These are phyloP conservation scores for Rafetus swinhoei DNA, from an alignment of 2,113 vertebrate species.

Conservation along the genomic window DNA sequence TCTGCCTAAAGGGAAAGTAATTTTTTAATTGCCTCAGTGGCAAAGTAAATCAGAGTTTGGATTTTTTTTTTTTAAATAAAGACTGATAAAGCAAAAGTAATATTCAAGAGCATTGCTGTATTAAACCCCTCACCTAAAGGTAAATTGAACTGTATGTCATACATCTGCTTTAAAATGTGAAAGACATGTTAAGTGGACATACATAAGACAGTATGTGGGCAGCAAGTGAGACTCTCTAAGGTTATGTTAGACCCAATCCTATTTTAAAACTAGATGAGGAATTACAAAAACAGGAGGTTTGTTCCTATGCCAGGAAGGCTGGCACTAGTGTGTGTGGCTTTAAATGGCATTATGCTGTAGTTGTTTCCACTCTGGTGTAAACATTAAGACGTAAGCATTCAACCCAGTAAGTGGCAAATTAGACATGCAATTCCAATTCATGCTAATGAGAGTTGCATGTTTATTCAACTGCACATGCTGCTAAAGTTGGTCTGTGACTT, in stretches of 20 bases:
- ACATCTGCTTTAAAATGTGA: not conserved
- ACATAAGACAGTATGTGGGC: not conserved
- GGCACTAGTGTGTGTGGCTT: not conserved
- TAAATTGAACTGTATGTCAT: not conserved
- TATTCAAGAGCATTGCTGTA: not conserved
- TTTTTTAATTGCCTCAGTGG: not conserved
- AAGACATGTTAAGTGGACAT: not conserved
- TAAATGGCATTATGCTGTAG: not conserved
- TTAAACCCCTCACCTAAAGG: not conserved
- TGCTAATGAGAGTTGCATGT: not conserved
- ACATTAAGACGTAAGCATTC: not conserved
- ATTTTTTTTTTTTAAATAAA: not conserved
- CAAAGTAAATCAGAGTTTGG: not conserved
- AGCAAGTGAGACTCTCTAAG: not conserved
- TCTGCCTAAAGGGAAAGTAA: not conserved
- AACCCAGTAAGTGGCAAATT: not conserved
- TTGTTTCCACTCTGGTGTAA: constrained; percentile 2
- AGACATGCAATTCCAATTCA: constrained; percentile 13
- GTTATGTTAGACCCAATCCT: not conserved
- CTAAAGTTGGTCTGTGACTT: constrained; percentile 29
- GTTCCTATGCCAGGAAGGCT: constrained; percentile 12
- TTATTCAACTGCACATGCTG: constrained; percentile 32
- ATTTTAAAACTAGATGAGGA: not conserved
- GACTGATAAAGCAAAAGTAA: not conserved
- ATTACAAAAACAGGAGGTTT: not conserved